Evolutionary conservation across 2,888 invertebrate species (phyloP), one percentile per base, ranked within the genome.

Genomic region (Omphaloscelis lunosa): DNA sequence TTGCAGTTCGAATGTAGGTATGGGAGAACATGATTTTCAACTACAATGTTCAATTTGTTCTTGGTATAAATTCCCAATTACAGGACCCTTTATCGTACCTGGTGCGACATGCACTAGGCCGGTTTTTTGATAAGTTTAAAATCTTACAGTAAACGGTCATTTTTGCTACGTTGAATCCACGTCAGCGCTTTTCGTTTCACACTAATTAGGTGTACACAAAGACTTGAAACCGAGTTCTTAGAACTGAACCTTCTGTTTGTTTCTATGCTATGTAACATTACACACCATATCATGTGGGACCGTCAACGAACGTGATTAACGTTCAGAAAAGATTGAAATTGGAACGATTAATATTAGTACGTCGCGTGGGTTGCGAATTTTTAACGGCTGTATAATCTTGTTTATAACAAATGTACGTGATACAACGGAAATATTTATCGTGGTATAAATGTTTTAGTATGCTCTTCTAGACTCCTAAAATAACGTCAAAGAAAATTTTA

Each of bases 301-400:
- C 73, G 74, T 72, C 83, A 79, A 70, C 59, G 74, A 84, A 84
- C 72, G 86, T 84, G 84, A 84, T 84, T 84, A 84, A 84, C 84
- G 84, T 84, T 84, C 66, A 84, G 86, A 84, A 84, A 86, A 84
- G 84, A 84, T 84, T 80, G 73, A 86, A 84, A 84, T 84, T 84
- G 70, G 65, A 75, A 53, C 86, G 79, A 86, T 84, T 83, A 86
- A 83, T 83, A 75, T 83, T 83, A 83, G 84, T 69, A 79, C 61
- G 62, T 56, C 48, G 53, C 29, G 63, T 63, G 83, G 66, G 29
- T 12, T n/a, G 68, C 20, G 51, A 67, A 39, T 72, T 66, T 39
- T 70, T 61, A 41, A 63, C 69, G 72, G 45, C 45, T 76, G 69
- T 82, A 66, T 63, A 48, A 77, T 65, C 75, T 70, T 75, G 59